phyloP scores from a whole-genome alignment of 1,140 invertebrate genomes.

The Tetragnatha versicolor region DNA sequence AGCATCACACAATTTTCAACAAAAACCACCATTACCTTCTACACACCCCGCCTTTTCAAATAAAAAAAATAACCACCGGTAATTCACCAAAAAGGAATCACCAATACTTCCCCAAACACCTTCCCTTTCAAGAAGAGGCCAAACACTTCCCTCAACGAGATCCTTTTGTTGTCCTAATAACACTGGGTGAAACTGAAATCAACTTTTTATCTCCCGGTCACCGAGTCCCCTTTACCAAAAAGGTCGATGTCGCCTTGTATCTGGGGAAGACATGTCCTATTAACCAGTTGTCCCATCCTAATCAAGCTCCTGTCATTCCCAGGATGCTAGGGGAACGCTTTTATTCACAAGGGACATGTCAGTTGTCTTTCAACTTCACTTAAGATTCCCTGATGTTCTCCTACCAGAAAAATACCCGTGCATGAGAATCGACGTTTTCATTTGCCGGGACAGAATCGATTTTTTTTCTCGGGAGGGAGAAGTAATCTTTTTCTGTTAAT shows the following conservation, averaged over 20 bases:
- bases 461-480: background rate
- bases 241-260: slow-evolving; percentile 17
- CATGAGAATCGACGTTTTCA: slow-evolving; percentile 6
- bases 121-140: too few species aligned
- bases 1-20: too few species aligned
- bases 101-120: too few species aligned
- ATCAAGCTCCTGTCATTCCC: slow-evolving; percentile 25
- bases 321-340: background rate
- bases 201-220: background rate
- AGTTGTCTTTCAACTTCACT: slow-evolving; percentile 24
- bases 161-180: too few species aligned
- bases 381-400: background rate
- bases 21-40: too few species aligned
- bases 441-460: background rate
- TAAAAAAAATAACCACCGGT: too few species aligned
- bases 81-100: too few species aligned
- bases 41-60: too few species aligned
- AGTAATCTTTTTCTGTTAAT: background rate
- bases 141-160: too few species aligned
- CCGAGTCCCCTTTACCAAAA: background rate
- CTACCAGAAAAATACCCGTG: background rate
- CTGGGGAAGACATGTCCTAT: slow-evolving; percentile 22
- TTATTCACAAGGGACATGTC: slow-evolving; percentile 5
- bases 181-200: background rate
- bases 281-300: slow-evolving; percentile 26